Evolutionary conservation across 1,140 invertebrate genomes (phyloP).

Genomic region (Laupala kohalensis): DNA sequence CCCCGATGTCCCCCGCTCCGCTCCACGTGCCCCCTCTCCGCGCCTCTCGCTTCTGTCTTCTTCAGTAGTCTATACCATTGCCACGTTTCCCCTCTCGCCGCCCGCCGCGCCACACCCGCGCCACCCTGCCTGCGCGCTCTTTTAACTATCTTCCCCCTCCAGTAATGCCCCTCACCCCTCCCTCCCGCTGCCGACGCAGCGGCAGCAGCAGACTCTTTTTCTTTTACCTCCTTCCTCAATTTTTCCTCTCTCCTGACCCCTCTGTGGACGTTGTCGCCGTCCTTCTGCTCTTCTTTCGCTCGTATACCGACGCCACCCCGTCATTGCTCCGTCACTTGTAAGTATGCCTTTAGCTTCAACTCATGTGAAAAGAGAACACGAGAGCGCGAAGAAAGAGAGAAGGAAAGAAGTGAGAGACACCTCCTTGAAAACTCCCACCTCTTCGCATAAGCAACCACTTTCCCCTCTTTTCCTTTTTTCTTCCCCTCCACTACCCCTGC

Average conservation of each 20-base stretch:
- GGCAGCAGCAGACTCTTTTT: conserved; percentile 2
- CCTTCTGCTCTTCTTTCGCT: conserved; percentile 1
- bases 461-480: neutral
- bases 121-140: neutral
- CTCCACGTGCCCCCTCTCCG: too few relatives aligned
- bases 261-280: neutral
- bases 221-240: conserved; percentile 1
- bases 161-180: neutral
- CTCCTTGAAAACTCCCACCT: conserved; percentile 8
- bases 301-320: neutral
- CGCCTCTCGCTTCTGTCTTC: neutral
- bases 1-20: too few relatives aligned
- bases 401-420: conserved; percentile 9
- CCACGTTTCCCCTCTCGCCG: neutral
- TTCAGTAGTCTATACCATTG: neutral
- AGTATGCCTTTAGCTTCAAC: neutral
- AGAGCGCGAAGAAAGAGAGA: neutral
- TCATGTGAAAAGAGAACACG: neutral
- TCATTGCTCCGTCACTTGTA: neutral
- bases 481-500: neutral
- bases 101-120: neutral
- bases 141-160: conserved; percentile 8
- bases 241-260: conserved; percentile 2
- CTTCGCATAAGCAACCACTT: conserved; percentile 9
- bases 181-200: too few relatives aligned